A percentile compares a stretch with the other conserved stretches of the same genome.
Evolutionary conservation across 2,888 invertebrate species (phyloP).

Genomic region (Melanostoma scalare): DNA sequence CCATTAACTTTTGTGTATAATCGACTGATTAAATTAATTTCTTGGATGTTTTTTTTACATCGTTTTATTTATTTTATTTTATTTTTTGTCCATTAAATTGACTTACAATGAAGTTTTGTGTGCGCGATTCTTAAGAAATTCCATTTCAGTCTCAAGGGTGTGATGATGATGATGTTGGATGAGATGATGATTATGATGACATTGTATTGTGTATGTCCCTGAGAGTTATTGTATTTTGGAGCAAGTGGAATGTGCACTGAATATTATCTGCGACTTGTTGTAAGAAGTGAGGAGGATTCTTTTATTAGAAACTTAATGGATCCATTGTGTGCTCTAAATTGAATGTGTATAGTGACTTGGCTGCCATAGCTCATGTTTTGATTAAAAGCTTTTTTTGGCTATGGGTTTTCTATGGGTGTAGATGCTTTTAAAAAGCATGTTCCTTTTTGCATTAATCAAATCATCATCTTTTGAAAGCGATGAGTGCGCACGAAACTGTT

Average conservation of each 20-base stretch:
- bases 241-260: background rate
- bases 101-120: slow-evolving; percentile 49
- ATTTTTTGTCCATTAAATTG: slow-evolving; percentile 50
- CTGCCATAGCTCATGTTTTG: background rate
- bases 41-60: slow-evolving; percentile 25
- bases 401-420: too few species aligned
- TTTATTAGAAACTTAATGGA: slow-evolving; percentile 20
- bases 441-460: too few species aligned
- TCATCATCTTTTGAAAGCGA: too few species aligned
- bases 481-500: too few species aligned
- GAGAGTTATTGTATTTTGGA: slow-evolving; percentile 20
- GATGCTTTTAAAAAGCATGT: too few species aligned
- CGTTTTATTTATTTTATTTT: background rate
- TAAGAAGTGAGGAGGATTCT: slow-evolving; percentile 2
- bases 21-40: slow-evolving; percentile 69
- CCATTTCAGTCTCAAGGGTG: slow-evolving; percentile 65
- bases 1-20: slow-evolving; percentile 65
- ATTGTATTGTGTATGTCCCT: slow-evolving; percentile 4
- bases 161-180: slow-evolving; percentile 50
- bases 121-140: slow-evolving; percentile 58
- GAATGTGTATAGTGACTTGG: background rate
- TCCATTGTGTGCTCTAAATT: slow-evolving; percentile 6
- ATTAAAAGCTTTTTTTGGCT: background rate
- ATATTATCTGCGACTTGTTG: background rate
- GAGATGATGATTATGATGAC: slow-evolving; percentile 7